phyloP scores from a whole-genome alignment of 2,113 vertebrate species.

The Polyodon spathula region DNA sequence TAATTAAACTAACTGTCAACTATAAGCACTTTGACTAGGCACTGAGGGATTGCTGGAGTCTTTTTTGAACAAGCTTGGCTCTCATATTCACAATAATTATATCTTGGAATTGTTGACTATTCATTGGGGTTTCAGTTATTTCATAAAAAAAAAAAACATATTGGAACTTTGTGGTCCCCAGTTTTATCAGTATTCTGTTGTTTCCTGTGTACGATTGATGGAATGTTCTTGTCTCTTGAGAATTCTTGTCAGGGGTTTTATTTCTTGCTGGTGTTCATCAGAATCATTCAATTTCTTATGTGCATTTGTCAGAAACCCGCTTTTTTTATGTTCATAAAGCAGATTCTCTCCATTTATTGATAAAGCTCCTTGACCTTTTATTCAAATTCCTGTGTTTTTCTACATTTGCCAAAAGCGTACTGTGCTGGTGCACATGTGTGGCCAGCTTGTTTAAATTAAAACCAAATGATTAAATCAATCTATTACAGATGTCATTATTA shows the following conservation, averaged over 20 bases:
- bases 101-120: no score
- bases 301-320: conserved; percentile 52
- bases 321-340: conserved; percentile 50
- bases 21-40: no score
- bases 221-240: no score
- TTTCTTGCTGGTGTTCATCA: conserved; percentile 58
- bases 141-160: no score
- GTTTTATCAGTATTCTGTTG: no score
- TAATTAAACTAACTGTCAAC: no score
- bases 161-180: no score
- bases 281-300: conserved; percentile 28
- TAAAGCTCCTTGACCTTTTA: conserved; percentile 64
- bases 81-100: no score
- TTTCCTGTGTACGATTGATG: no score
- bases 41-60: no score
- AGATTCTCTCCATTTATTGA: conserved; percentile 57
- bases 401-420: conserved; percentile 44
- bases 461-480: conserved; percentile 55
- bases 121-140: no score
- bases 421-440: conserved; percentile 47
- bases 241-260: conserved; percentile 31
- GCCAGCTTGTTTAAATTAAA: conserved; percentile 58
- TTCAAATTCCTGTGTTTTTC: conserved; percentile 37
- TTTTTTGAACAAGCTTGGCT: no score
- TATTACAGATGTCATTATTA: conserved; percentile 52